phyloP scores from a whole-genome alignment of 2,888 invertebrate species.

The Sepiola atlantica region DNA sequence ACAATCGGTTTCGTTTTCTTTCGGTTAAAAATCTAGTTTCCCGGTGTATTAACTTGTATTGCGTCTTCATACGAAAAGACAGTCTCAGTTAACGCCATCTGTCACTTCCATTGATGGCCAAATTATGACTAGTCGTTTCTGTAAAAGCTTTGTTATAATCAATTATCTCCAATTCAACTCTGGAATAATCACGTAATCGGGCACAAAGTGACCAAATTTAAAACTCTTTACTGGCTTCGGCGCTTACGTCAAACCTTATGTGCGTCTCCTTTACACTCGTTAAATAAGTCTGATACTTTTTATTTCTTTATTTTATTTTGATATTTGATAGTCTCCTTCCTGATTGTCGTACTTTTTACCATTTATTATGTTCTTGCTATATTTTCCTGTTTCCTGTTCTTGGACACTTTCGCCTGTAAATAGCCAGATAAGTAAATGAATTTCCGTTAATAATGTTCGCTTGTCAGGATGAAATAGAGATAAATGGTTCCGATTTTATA shows the following conservation, averaged over 20 bases:
- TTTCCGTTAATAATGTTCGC: constrained; percentile 12
- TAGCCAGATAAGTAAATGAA: neutral
- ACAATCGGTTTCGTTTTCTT: too few species aligned
- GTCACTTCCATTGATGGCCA: neutral
- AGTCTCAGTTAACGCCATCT: neutral
- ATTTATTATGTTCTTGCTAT: neutral
- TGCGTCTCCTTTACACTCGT: neutral
- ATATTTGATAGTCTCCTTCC: neutral
- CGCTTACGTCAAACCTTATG: neutral
- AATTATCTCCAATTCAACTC: neutral
- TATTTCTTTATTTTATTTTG: neutral
- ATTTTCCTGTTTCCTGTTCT: neutral
- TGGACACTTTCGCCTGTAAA: neutral
- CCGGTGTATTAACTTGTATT: too few species aligned
- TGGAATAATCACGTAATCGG: neutral
- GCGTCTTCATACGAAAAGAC: neutral
- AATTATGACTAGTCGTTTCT: neutral
- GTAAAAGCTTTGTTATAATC: neutral
- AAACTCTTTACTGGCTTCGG: neutral
- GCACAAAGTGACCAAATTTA: neutral
- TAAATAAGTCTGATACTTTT: neutral
- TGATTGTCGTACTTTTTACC: neutral
- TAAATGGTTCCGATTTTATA: neutral
- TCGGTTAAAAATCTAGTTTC: too few species aligned
- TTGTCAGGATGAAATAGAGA: constrained; percentile 8